phyloP scores from a whole-genome alignment of 2,113 vertebrate genomes.

The Madoqua kirkii region DNA sequence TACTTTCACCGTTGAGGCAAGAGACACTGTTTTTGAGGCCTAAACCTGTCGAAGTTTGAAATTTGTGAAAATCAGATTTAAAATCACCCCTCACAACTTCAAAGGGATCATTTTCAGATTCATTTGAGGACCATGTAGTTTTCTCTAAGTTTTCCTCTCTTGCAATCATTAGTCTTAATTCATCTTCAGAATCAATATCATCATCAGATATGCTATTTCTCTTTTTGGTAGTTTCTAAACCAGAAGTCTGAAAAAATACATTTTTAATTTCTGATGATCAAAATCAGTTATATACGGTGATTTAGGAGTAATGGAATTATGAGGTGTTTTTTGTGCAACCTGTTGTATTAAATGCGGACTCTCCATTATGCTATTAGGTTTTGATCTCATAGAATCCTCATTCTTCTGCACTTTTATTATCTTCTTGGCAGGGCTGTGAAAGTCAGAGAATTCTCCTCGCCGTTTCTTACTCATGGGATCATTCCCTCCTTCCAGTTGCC shows the following conservation, averaged over 20 bases:
- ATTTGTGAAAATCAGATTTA: conserved; percentile 71
- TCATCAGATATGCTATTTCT: conserved; percentile 42
- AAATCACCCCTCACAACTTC: conserved; percentile 89
- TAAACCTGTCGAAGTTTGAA: conserved; percentile 47
- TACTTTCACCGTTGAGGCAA: neutral
- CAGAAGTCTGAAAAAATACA: neutral
- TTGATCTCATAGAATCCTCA: neutral
- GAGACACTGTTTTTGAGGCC: neutral
- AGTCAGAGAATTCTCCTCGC: conserved; percentile 83
- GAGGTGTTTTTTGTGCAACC: neutral
- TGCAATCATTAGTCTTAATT: conserved; percentile 78
- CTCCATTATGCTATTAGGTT: accelerated
- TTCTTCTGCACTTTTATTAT: conserved; percentile 4
- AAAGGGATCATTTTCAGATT: conserved; percentile 76
- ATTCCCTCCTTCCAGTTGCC: conserved; percentile 84
- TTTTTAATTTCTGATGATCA: neutral
- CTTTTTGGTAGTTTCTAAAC: neutral
- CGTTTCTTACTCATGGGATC: conserved; percentile 86
- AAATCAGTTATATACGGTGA: neutral
- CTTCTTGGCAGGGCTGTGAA: conserved; percentile 52
- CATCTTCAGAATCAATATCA: conserved; percentile 86
- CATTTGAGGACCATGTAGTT: neutral
- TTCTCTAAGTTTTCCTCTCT: conserved; percentile 65
- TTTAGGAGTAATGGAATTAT: neutral
- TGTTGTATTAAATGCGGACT: neutral